Conservation (phyloP, 53 echinoderm and acorn worm species). For the Henricia sp. region DNA sequence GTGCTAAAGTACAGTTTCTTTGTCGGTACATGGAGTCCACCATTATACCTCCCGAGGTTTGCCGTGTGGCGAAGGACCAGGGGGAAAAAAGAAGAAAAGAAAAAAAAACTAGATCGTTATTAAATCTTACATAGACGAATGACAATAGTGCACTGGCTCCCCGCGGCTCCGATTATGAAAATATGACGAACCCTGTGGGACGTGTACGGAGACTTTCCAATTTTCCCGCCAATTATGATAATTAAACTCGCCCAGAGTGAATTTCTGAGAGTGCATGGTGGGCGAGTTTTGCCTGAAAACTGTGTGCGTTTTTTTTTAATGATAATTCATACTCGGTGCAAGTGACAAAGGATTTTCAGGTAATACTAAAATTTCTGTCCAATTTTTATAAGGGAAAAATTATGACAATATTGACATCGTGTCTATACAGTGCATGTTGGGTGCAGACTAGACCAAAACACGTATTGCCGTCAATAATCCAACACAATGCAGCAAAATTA, state of each 20-base stretch:
- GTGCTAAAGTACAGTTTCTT: conserved; percentile 32
- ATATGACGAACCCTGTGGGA: conserved; percentile 5
- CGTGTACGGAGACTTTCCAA: neutral
- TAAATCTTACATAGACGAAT: conserved; percentile 49
- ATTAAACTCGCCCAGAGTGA: neutral
- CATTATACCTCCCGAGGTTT: no score
- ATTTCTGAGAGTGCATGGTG: neutral
- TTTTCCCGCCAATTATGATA: neutral
- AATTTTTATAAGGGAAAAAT: no score
- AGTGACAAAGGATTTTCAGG: no score
- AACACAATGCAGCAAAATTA: no score
- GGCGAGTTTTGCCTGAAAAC: neutral
- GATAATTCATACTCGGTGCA: no score
- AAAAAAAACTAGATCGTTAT: conserved; percentile 28
- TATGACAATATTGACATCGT: no score
- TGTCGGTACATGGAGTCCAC: conserved; percentile 27
- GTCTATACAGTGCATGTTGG: no score
- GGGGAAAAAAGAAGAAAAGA: neutral
- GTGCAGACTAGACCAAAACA: no score
- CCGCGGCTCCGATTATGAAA: conserved; percentile 48
- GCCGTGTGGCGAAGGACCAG: no score
- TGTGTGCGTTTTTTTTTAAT: no score
- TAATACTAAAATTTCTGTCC: no score
- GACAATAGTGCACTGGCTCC: conserved; percentile 17
- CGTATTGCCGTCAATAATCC: no score